These are phyloP conservation scores for Eulemur rufifrons DNA, from an alignment of 2,113 vertebrate genomes.

Conservation along the genomic window DNA sequence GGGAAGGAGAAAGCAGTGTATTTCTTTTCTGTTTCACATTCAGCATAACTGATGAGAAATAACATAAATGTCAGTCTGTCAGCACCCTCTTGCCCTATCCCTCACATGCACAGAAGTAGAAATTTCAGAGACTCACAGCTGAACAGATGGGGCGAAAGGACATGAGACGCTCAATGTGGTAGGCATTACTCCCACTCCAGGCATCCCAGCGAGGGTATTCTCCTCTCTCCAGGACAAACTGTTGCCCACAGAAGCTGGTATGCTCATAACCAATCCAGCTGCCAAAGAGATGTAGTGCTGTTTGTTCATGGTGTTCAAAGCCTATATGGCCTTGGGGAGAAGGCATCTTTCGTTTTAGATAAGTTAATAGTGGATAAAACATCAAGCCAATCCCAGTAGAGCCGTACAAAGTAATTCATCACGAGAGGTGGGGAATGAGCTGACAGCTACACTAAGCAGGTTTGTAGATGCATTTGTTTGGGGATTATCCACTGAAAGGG, in stretches of 20 bases:
- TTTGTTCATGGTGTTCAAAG: background rate
- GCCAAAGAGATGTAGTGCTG: constrained; percentile 66
- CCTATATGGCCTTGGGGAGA: background rate
- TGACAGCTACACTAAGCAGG: background rate
- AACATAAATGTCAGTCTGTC: background rate
- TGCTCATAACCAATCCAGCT: constrained; percentile 98
- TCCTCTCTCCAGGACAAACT: constrained; percentile 97
- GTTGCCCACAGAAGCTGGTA: constrained; percentile 96
- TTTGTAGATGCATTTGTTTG: constrained; percentile 43
- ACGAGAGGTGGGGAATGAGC: background rate
- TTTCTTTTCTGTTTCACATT: background rate
- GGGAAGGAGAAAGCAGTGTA: background rate
- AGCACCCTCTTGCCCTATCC: background rate
- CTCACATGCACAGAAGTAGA: background rate
- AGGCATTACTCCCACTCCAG: constrained; percentile 98
- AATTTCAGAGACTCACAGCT: constrained; percentile 88
- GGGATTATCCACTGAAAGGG: background rate
- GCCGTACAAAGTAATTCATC: background rate
- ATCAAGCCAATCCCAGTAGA: background rate
- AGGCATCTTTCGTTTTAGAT: constrained; percentile 35
- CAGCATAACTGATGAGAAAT: background rate
- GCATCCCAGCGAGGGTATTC: constrained; percentile 97
- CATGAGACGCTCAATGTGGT: constrained; percentile 96
- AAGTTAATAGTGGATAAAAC: constrained; percentile 22
- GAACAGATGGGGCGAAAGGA: constrained; percentile 98